Percentiles rank a stretch among this genome's conserved stretches.
Evolutionary conservation across 2,797 vertebrate species (phyloP).

Genomic region (Manis crassicaudata): DNA sequence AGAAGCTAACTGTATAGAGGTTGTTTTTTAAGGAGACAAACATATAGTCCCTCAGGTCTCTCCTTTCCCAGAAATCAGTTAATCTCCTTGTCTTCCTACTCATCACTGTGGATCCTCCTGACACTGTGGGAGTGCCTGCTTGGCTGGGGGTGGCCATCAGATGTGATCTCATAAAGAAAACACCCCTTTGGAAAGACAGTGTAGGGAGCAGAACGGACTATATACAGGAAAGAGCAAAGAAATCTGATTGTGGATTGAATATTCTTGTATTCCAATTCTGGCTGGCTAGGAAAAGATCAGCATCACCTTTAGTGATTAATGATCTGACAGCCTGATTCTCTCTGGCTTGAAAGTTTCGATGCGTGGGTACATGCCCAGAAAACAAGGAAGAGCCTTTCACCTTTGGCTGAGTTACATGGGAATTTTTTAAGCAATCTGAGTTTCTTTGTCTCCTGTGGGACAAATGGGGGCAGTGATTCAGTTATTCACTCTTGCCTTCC

Average conservation of each 20-base stretch:
- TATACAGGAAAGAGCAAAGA: background rate
- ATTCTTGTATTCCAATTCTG: background rate
- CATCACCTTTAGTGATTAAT: background rate
- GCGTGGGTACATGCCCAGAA: background rate
- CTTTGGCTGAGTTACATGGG: background rate
- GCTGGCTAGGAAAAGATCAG: background rate
- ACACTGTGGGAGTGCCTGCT: background rate
- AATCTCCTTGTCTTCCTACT: background rate
- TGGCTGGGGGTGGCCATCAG: background rate
- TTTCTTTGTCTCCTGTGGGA: background rate
- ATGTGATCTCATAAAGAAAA: background rate
- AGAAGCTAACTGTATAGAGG: conserved; percentile 1
- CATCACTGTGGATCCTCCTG: background rate
- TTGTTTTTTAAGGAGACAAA: conserved; percentile 14
- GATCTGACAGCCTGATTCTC: conserved; percentile 42
- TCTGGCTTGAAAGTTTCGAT: conserved; percentile 27
- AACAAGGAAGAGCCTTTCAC: conserved; percentile 32
- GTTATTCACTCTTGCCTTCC: conserved; percentile 42
- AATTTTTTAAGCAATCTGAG: conserved; percentile 8
- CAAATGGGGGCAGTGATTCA: conserved; percentile 2
- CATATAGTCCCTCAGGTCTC: background rate
- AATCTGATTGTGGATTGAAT: background rate
- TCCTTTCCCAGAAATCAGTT: conserved; percentile 43
- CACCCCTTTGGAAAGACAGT: background rate
- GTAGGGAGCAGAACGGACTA: background rate